A percentile compares a stretch with the other conserved stretches of the same genome.
Evolutionary conservation across 1,140 invertebrate genomes (phyloP).

Genomic region (Caenorhabditis briggsae): DNA sequence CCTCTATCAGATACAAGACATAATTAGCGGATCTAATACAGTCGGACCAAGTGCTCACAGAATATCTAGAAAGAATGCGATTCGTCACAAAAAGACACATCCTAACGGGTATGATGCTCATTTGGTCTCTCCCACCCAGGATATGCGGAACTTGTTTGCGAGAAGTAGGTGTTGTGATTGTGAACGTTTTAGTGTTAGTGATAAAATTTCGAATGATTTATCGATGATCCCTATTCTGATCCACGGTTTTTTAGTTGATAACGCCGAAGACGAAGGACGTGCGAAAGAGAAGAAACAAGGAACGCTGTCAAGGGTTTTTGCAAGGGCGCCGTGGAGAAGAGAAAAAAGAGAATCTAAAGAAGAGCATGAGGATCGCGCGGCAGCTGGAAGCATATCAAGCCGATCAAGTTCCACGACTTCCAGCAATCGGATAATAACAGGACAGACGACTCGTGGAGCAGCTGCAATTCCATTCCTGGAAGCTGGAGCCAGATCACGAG

Average conservation of each 20-base stretch:
- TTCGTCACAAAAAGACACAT: neutral
- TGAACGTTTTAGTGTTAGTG: slow-evolving; percentile 24
- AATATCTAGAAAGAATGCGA: slow-evolving; percentile 40
- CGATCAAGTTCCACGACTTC: slow-evolving; percentile 9
- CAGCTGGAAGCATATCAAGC: slow-evolving; percentile 42
- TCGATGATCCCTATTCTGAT: neutral
- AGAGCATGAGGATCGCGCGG: slow-evolving; percentile 5
- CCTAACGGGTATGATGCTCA: neutral
- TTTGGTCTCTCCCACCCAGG: neutral
- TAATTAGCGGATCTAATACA: neutral
- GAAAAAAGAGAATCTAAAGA: slow-evolving; percentile 24
- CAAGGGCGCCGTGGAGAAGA: neutral
- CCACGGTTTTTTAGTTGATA: neutral
- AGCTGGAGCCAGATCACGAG: slow-evolving; percentile 16
- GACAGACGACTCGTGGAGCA: slow-evolving; percentile 14
- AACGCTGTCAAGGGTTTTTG: neutral
- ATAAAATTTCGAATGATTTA: too few species aligned
- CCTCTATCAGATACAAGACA: neutral
- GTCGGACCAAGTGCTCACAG: neutral
- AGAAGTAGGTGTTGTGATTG: slow-evolving; percentile 53
- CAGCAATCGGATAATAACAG: slow-evolving; percentile 4
- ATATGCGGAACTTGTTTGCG: neutral
- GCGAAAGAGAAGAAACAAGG: slow-evolving; percentile 21
- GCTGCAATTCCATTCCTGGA: neutral
- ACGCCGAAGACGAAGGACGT: neutral